Conservation (phyloP, 2,888 invertebrate genomes). For the Alsophila aescularia region DNA sequence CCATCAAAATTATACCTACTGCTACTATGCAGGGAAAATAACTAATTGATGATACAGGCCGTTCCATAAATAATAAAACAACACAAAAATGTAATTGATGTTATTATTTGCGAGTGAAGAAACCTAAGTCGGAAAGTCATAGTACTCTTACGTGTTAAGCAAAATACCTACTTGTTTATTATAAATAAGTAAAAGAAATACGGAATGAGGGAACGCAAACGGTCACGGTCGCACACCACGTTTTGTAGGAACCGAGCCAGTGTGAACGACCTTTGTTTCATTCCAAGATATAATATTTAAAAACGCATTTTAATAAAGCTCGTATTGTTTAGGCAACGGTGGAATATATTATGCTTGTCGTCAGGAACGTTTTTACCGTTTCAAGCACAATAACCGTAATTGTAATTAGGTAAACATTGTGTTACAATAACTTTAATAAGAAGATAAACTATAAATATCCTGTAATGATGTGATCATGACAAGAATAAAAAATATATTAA, state of each 20-base stretch:
- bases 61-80: too few relatives aligned
- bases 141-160: conserved; percentile 6
- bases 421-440: conserved; percentile 11
- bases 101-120: conserved; percentile 3
- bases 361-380: conserved; percentile 50
- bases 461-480: too few relatives aligned
- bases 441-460: not conserved
- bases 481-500: too few relatives aligned
- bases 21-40: too few relatives aligned
- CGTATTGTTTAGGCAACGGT: conserved; percentile 70
- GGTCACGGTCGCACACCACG: conserved; percentile 69
- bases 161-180: conserved; percentile 1
- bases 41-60: too few relatives aligned
- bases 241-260: conserved; percentile 59
- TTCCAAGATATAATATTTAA: conserved; percentile 76
- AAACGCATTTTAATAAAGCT: conserved; percentile 79
- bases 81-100: too few relatives aligned
- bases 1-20: too few relatives aligned
- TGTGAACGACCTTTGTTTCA: conserved; percentile 75
- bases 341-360: conserved; percentile 72
- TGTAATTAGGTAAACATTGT: conserved; percentile 39
- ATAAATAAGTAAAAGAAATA: conserved; percentile 33
- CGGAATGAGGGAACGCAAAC: conserved; percentile 54
- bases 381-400: conserved; percentile 36
- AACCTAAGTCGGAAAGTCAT: not conserved